phyloP scores from a whole-genome alignment of 2,113 vertebrate genomes.

The Lagenorhynchus albirostris region DNA sequence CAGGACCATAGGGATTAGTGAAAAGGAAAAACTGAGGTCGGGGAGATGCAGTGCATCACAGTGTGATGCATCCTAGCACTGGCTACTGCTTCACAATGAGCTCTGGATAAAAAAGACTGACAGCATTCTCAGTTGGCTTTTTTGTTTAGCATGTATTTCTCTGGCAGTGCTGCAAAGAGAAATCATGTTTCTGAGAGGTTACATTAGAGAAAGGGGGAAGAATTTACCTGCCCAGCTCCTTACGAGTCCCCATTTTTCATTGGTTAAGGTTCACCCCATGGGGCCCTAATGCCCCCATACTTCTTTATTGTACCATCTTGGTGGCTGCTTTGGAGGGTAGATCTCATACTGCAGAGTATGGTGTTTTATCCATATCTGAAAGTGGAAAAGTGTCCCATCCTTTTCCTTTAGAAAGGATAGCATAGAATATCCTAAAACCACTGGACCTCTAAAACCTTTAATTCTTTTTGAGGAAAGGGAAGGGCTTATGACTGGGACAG shows the following conservation, averaged over 20 bases:
- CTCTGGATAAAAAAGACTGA: neutral
- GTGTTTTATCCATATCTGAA: neutral
- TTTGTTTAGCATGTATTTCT: neutral
- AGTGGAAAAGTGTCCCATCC: neutral
- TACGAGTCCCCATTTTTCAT: neutral
- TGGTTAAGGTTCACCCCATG: neutral
- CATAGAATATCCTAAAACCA: neutral
- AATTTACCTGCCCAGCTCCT: neutral
- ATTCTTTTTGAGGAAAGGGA: neutral
- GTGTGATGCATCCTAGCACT: neutral
- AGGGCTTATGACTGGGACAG: neutral
- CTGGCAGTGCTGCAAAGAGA: neutral
- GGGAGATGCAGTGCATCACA: neutral
- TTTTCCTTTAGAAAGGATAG: neutral
- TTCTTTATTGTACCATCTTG: neutral
- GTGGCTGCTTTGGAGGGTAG: neutral
- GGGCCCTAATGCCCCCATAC: neutral
- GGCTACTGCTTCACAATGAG: neutral
- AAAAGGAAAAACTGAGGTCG: neutral
- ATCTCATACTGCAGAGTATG: neutral
- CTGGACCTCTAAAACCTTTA: neutral
- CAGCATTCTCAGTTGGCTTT: neutral
- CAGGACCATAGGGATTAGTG: neutral
- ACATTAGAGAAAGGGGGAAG: neutral
- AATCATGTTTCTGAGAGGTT: neutral